A percentile compares a stretch with the other conserved stretches of the same genome.
Evolutionary conservation across 2,888 invertebrate species (phyloP).

Genomic region (Cynaeus angustus): DNA sequence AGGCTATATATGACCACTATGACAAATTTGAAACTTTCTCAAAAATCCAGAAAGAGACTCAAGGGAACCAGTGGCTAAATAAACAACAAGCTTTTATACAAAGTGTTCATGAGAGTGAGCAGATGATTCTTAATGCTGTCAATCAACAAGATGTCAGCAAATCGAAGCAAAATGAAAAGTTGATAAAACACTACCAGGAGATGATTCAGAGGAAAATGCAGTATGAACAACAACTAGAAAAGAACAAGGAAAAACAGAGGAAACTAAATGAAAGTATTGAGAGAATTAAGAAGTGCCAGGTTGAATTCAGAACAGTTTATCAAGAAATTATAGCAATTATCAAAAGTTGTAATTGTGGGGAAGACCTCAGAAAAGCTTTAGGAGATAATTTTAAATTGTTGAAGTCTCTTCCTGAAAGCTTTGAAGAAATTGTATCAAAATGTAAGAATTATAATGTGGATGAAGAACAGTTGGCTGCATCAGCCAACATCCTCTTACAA

Average conservation of each 20-base stretch:
- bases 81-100: constrained; percentile 67
- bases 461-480: constrained; percentile 75
- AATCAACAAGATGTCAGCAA: constrained; percentile 75
- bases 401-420: constrained; percentile 70
- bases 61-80: constrained; percentile 63
- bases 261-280: constrained; percentile 68
- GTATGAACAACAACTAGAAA: constrained; percentile 72
- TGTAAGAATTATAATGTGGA: constrained; percentile 71
- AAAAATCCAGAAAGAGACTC: constrained; percentile 61
- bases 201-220: constrained; percentile 72
- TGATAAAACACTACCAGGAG: constrained; percentile 70
- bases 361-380: constrained; percentile 54
- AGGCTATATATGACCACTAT: constrained; percentile 66
- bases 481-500: constrained; percentile 67
- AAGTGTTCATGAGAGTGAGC: constrained; percentile 71
- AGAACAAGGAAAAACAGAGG: constrained; percentile 53
- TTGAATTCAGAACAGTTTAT: constrained; percentile 74
- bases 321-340: constrained; percentile 74
- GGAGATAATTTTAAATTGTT: constrained; percentile 70
- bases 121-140: constrained; percentile 71
- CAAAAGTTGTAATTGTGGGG: constrained; percentile 57
- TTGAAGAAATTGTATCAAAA: constrained; percentile 72
- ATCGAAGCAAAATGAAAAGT: constrained; percentile 73
- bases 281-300: constrained; percentile 75
- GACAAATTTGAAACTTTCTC: constrained; percentile 65